phyloP scores from a whole-genome alignment of 2,888 invertebrate species.

The Rhagium mordax region DNA sequence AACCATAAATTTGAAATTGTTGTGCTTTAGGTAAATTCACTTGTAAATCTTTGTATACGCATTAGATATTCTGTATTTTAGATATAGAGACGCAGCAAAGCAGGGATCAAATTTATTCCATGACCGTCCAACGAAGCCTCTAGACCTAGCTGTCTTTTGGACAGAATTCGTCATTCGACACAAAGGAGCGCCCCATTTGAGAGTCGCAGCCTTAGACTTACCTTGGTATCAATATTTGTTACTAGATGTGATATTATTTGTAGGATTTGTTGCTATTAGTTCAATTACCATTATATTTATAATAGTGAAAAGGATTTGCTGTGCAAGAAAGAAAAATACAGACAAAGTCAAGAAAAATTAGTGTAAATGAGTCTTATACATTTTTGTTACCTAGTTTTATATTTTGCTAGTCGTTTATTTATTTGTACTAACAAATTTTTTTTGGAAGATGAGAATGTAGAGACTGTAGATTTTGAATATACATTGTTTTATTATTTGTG shows the following conservation, averaged over 20 bases:
- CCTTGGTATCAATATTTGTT: conserved; percentile 57
- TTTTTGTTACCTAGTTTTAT: too few relatives aligned
- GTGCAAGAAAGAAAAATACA: not conserved
- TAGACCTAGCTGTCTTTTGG: conserved; percentile 57
- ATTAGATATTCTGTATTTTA: conserved; percentile 10
- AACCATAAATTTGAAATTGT: too few relatives aligned
- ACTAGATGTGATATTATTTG: conserved; percentile 49
- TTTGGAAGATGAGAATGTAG: too few relatives aligned
- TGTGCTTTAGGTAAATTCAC: too few relatives aligned
- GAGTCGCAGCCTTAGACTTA: conserved; percentile 55
- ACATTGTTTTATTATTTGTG: too few relatives aligned
- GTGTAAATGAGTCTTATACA: too few relatives aligned
- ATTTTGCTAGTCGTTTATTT: too few relatives aligned
- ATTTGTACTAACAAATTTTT: too few relatives aligned
- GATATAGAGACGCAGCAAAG: conserved; percentile 51
- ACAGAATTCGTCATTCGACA: conserved; percentile 57
- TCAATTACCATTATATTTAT: not conserved
- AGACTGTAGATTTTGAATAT: too few relatives aligned
- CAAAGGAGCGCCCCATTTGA: conserved; percentile 56
- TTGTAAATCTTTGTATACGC: too few relatives aligned
- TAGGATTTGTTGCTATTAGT: not conserved
- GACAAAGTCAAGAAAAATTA: conserved; percentile 17
- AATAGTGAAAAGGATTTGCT: not conserved
- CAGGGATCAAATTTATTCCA: conserved; percentile 51
- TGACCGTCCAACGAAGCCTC: conserved; percentile 54